Evolutionary conservation across 2,113 vertebrate genomes (phyloP).

Genomic region (Ahaetulla prasina): DNA sequence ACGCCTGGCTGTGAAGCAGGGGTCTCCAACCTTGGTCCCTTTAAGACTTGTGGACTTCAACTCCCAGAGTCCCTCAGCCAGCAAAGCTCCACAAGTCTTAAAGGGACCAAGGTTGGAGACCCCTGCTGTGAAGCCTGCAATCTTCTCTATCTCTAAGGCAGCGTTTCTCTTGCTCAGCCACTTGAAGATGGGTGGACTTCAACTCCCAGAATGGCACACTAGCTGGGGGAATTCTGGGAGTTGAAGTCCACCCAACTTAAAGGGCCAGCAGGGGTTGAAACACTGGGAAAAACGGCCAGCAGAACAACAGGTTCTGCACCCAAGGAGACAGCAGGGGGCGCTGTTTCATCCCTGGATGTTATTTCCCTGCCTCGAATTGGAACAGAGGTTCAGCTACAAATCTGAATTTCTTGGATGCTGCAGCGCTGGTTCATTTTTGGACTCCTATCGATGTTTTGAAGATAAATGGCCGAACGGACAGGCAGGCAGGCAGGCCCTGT

Average conservation of each 20-base stretch:
- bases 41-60: too few relatives aligned
- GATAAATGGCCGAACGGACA: too few relatives aligned
- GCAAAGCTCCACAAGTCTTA: too few relatives aligned
- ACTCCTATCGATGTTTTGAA: background rate
- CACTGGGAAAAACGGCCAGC: background rate
- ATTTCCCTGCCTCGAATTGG: background rate
- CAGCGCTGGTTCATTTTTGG: background rate
- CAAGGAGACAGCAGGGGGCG: background rate
- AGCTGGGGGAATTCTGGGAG: background rate
- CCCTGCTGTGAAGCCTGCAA: background rate
- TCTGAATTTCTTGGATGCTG: background rate
- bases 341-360: background rate
- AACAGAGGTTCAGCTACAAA: background rate
- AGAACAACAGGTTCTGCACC: background rate
- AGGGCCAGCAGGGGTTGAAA: background rate
- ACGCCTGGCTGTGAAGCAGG: background rate
- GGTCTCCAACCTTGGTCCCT: too few relatives aligned
- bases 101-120: too few relatives aligned
- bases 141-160: background rate
- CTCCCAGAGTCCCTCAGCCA: too few relatives aligned
- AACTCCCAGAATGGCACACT: background rate
- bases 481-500: too few relatives aligned
- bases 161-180: background rate
- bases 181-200: background rate
- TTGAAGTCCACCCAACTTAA: background rate